Conservation (phyloP, 2,888 invertebrate genomes). For the Cheilosia scutellata region DNA sequence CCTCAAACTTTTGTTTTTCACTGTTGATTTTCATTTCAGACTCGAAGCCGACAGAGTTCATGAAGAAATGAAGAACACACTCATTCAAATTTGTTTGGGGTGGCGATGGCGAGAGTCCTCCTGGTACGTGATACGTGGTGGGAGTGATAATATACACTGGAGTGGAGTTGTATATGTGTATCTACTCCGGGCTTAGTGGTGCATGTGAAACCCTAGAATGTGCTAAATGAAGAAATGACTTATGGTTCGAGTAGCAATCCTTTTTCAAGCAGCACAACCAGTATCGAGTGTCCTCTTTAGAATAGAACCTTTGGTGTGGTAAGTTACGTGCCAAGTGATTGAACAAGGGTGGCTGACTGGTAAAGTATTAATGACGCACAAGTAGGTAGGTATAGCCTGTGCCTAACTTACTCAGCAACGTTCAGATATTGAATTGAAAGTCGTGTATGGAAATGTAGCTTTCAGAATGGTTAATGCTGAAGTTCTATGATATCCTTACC, state of each 20-base stretch:
- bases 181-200: slow-evolving; percentile 38
- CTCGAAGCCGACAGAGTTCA: slow-evolving; percentile 45
- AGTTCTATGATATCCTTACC: background rate
- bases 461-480: slow-evolving; percentile 11
- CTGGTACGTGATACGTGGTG: background rate
- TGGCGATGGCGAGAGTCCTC: slow-evolving; percentile 15
- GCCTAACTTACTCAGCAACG: too few species aligned
- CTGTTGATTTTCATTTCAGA: slow-evolving; percentile 68
- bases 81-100: slow-evolving; percentile 53
- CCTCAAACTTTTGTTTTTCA: slow-evolving; percentile 71
- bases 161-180: slow-evolving; percentile 26
- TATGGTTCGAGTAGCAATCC: slow-evolving; percentile 65
- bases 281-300: slow-evolving; percentile 56
- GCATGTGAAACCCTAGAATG: slow-evolving; percentile 67
- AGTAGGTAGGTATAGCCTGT: background rate
- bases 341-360: slow-evolving; percentile 50
- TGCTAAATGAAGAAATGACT: slow-evolving; percentile 72
- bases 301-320: slow-evolving; percentile 48
- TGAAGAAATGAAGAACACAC: slow-evolving; percentile 69
- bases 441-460: slow-evolving; percentile 19
- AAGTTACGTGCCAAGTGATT: slow-evolving; percentile 57
- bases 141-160: slow-evolving; percentile 56
- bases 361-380: slow-evolving; percentile 63
- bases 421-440: slow-evolving; percentile 31
- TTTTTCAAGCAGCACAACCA: slow-evolving; percentile 16